Base-by-base conservation (phyloP, 2,113 vertebrate species). In the Etia nguti region DNA sequence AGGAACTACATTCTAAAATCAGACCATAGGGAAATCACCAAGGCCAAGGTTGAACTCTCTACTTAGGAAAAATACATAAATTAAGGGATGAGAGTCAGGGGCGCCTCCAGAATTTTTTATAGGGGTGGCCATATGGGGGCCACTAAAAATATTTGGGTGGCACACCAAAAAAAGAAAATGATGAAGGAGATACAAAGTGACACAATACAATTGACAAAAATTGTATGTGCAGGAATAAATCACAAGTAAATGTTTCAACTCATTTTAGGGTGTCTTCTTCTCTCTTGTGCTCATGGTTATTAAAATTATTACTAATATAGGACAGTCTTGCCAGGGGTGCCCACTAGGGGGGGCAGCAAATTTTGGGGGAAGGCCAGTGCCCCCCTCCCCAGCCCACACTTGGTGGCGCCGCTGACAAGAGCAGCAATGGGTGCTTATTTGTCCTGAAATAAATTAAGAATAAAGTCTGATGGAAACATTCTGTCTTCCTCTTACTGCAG, bases 361-460 rank as follows among this genome's bases (percentile, higher is more conserved):
- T 62, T 62, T 62, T 31, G 31, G 31, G 59, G 31, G 29, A 6
- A 11, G 18, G 59, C 31, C 59, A 62, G 59, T 36, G 18, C 31
- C 29, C 29, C 29, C 29, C 29, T n/a, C n/a, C n/a, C 29, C 5
- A 5, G 31, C 31, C 31, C 60, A 36, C 18, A 65, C 60, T 38
- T n/a, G 60, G 60, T 38, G 18, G 36, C n/a, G 60, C 60, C 31
- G 18, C 60, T 65, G 60, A 38, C 60, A 65, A 38, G 18, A 73
- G 36, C 46, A 89, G 79, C 34, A 81, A 54, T 20, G 54, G 83
- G 83, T 93, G 87, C 80, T 88, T 88, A 90, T 94, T 95, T 90
- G 81, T 91, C 70, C 90, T 52, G 55, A 55, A 89, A 83, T 65
- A 68, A 91, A 92, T 94, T 92, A 92, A 89, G 88, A 57, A 92